Evolutionary conservation across 1,140 invertebrate genomes (phyloP).

Genomic region (Myzus persicae): DNA sequence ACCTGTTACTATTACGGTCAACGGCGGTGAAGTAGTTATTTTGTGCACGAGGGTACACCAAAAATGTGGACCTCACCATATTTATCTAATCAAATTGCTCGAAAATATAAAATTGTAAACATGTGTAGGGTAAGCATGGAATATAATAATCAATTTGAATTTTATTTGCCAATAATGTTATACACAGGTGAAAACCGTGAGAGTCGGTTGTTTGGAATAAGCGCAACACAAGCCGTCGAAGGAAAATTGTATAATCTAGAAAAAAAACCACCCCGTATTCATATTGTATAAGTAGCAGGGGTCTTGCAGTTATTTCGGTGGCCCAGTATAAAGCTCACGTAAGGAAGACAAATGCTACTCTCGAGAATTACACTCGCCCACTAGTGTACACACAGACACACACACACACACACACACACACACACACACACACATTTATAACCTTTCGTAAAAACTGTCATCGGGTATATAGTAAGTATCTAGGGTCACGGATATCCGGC

Average conservation of each 20-base stretch:
- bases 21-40: neutral
- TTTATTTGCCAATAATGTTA: neutral
- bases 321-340: neutral
- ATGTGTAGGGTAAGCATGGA: neutral
- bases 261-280: neutral
- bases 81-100: neutral
- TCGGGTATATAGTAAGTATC: neutral
- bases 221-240: neutral
- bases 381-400: neutral
- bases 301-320: neutral
- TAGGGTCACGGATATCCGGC: neutral
- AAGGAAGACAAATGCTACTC: conserved; percentile 33
- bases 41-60: neutral
- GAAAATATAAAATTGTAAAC: neutral
- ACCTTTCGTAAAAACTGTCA: conserved; percentile 28
- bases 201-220: neutral
- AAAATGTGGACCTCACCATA: neutral
- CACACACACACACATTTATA: neutral
- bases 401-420: neutral
- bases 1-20: neutral
- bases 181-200: neutral
- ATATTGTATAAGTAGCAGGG: neutral
- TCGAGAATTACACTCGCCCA: neutral
- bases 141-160: neutral
- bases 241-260: neutral